Evolutionary conservation across 2,113 vertebrate species (phyloP).

Genomic region (Notarius lentiginosus): DNA sequence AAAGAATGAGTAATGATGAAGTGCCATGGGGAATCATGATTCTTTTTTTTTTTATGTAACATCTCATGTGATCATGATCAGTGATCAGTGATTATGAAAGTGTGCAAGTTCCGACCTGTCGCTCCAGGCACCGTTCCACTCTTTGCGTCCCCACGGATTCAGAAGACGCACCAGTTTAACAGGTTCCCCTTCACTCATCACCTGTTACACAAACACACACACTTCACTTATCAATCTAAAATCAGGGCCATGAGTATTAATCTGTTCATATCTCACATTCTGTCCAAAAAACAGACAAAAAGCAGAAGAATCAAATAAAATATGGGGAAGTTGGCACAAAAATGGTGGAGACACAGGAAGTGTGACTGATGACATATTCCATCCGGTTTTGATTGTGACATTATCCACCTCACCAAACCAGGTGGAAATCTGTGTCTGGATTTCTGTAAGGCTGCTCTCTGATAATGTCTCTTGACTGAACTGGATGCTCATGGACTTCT

Average conservation of each 20-base stretch:
- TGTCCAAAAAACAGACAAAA: no score
- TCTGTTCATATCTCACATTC: background rate
- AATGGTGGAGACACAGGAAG: background rate
- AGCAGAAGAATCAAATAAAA: background rate
- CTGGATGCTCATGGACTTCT: no score
- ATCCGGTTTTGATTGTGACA: background rate
- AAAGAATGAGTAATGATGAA: background rate
- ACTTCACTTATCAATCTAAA: background rate
- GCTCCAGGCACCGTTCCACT: slow-evolving; percentile 3
- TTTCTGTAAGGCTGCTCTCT: background rate
- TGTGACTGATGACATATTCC: no score
- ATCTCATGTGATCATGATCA: background rate
- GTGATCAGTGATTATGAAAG: background rate
- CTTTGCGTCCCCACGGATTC: slow-evolving; percentile 1
- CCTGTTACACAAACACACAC: slow-evolving; percentile 4
- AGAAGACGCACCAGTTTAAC: slow-evolving; percentile 20
- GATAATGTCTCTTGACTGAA: background rate
- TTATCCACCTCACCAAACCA: background rate
- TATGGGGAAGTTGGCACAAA: background rate
- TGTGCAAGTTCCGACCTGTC: background rate
- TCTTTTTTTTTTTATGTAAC: background rate
- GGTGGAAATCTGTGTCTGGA: background rate
- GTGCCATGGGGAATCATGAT: background rate
- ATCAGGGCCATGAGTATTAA: background rate
- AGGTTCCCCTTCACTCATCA: background rate